Base-by-base conservation (phyloP, 2,888 invertebrate species). In the Heteromyza rotundicornis region DNA sequence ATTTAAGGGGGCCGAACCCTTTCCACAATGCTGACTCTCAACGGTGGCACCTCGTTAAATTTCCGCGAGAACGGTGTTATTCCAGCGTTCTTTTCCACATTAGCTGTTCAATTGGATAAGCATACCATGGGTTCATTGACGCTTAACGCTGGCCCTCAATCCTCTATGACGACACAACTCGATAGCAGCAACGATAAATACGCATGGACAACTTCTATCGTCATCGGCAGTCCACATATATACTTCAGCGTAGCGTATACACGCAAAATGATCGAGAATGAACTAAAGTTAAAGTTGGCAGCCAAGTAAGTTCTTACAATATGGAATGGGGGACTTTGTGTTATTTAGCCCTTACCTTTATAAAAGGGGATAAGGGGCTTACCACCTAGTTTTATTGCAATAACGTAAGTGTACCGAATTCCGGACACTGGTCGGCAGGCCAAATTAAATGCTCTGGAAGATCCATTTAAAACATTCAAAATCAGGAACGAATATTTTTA, bases 51-150 rank as follows among this genome's bases (percentile, higher is more conserved):
- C 0, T 87, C 90, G 23, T 79, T 95, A 59, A 92, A 93, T 76
- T 90, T 94, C 70, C 90, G 90, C 0, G 87, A 91, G 0, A 86
- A 89, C 73, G 94, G 93, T 27, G 86, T 94, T 23, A 85, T 90
- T 62, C 92, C 94, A 0, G 91, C 90, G 58, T 81, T 94, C 50
- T 88, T 91, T 70, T 89, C 93, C 72, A 91, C 92, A 5, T 82
- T 96, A 74, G 95, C 92, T 1, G 88, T 92, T 76, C 95, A 96
- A 81, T 84, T 97, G 65, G 94, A 95, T 75, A 91, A 91, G 60
- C 90, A 94, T 76, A 92, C 95, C 0, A 89, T 95, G 59, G 96
- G 96, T 7, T 94, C 95, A 73, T 82, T 98, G 36, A 92, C 94
- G 0, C 95, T 94, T 78, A 90, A 93, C 74, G 87, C 87, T 0